Percentiles rank a stretch among this genome's conserved stretches.
Conservation (phyloP, 2,888 invertebrate species). For the Hydropsyche betteni region DNA sequence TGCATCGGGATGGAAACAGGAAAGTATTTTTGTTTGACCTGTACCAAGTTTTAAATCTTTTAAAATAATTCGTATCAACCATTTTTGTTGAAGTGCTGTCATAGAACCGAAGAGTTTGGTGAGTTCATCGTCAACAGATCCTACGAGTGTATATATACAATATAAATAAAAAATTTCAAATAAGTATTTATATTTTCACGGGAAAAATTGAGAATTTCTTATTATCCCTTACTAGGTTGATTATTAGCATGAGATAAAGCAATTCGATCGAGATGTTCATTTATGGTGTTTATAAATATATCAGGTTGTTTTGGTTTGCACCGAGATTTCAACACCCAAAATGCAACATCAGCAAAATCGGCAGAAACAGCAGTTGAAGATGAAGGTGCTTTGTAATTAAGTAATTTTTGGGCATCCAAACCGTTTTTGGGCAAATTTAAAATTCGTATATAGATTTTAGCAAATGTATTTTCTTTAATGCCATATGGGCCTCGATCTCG, state of each 20-base stretch:
- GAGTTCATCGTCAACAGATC: conserved; percentile 70
- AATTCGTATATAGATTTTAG: conserved; percentile 77
- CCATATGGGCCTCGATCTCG: conserved; percentile 84
- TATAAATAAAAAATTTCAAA: not conserved
- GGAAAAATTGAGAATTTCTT: not conserved
- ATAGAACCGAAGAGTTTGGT: conserved; percentile 72
- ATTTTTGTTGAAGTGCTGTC: conserved; percentile 83
- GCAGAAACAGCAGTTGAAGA: conserved; percentile 63
- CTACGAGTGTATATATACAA: conserved; percentile 52
- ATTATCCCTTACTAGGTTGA: conserved; percentile 64
- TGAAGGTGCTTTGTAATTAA: conserved; percentile 64
- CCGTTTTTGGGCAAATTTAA: conserved; percentile 76
- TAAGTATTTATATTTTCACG: not conserved
- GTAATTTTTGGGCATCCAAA: conserved; percentile 59
- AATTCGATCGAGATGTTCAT: conserved; percentile 78
- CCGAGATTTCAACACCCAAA: conserved; percentile 72
- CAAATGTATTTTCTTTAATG: conserved; percentile 80
- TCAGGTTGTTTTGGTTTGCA: conserved; percentile 59
- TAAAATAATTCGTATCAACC: conserved; percentile 88
- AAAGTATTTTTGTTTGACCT: conserved; percentile 75
- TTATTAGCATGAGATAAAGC: conserved; percentile 72
- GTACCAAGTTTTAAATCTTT: conserved; percentile 85
- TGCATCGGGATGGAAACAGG: conserved; percentile 82
- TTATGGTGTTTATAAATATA: conserved; percentile 76
- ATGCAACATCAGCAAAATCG: conserved; percentile 86